Evolutionary conservation across 1,140 invertebrate species (phyloP).

Genomic region (Danaus plexippus): DNA sequence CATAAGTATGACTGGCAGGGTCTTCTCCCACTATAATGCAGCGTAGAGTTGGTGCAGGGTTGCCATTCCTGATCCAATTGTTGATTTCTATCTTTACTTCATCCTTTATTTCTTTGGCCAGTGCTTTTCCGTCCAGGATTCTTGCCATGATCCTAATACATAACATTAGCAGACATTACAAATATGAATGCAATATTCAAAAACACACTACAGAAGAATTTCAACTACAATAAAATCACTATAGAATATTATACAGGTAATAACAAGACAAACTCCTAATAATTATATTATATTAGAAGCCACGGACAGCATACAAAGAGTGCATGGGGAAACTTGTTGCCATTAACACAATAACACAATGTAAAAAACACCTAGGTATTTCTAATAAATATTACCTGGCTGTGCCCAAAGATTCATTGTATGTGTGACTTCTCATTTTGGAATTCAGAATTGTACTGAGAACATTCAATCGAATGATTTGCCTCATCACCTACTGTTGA

Average conservation of each 20-base stretch:
- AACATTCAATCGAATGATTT: constrained; percentile 50
- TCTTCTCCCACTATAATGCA: constrained; percentile 91
- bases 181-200: no score
- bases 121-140: constrained; percentile 85
- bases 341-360: no score
- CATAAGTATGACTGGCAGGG: constrained; percentile 87
- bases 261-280: no score
- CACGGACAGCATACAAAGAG: no score
- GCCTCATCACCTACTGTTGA: constrained; percentile 68
- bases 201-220: no score
- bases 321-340: no score
- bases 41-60: constrained; percentile 79
- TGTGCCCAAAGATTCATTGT: constrained; percentile 59
- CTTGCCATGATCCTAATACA: constrained; percentile 67
- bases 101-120: constrained; percentile 81
- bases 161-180: neutral
- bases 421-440: constrained; percentile 67
- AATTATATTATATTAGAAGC: no score
- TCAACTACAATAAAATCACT: no score
- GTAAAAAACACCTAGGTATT: no score
- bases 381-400: constrained; percentile 48
- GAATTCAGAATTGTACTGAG: constrained; percentile 59
- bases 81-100: constrained; percentile 81
- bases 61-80: constrained; percentile 75
- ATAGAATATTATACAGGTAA: no score